A percentile compares a stretch with the other conserved stretches of the same genome.
phyloP scores from a whole-genome alignment of 2,888 invertebrate genomes.

The Noctua pronuba region DNA sequence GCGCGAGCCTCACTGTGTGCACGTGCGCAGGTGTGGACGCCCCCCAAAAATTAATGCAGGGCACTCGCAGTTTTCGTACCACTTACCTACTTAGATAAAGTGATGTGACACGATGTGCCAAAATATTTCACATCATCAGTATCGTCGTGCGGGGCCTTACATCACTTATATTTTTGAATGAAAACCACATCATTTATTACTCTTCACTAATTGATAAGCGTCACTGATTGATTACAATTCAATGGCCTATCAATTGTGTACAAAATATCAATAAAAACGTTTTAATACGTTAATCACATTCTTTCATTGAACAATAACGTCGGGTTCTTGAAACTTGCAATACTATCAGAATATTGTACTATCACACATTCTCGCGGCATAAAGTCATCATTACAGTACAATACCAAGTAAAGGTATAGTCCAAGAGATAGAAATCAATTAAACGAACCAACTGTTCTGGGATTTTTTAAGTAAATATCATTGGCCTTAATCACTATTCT shows the following conservation, averaged over 20 bases:
- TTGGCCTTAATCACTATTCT: neutral
- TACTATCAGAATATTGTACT: neutral
- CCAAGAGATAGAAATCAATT: neutral
- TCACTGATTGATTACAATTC: conserved; percentile 27
- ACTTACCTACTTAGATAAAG: neutral
- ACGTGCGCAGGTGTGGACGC: no score
- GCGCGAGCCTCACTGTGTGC: no score
- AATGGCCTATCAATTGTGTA: conserved; percentile 15
- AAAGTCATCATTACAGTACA: neutral
- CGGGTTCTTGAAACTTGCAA: neutral
- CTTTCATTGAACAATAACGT: neutral
- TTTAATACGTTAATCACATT: conserved; percentile 3
- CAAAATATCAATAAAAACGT: conserved; percentile 23
- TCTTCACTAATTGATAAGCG: conserved; percentile 9
- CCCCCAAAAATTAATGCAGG: neutral
- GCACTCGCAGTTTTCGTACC: neutral
- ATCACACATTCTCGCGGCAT: neutral
- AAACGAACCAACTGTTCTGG: neutral
- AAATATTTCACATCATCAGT: neutral
- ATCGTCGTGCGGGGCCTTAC: neutral
- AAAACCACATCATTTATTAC: conserved; percentile 6
- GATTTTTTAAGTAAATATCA: neutral
- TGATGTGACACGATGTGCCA: neutral
- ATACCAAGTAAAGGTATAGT: neutral
- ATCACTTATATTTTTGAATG: conserved; percentile 3